Conservation (phyloP, 1,140 invertebrate species). For the Aphis gossypii region DNA sequence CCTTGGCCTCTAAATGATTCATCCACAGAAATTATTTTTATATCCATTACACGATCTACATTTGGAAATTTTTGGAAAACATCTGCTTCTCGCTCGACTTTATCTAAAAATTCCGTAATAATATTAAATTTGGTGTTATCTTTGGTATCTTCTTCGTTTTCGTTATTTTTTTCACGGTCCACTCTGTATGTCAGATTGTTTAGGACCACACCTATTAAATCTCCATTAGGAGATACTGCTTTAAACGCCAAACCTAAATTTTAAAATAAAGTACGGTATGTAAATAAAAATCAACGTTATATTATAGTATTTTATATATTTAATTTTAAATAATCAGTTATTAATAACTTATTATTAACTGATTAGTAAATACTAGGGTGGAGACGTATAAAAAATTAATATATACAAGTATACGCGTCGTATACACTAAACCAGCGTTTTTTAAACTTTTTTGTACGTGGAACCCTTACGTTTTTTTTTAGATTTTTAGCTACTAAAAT, state of each 20-base stretch:
- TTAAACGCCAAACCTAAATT: conserved; percentile 69
- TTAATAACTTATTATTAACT: neutral
- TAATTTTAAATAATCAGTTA: neutral
- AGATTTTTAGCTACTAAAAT: neutral
- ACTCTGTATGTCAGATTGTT: conserved; percentile 63
- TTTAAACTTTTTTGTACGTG: no score
- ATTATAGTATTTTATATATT: neutral
- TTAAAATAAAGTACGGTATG: neutral
- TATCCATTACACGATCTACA: conserved; percentile 68
- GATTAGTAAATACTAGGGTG: neutral
- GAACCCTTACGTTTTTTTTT: no score
- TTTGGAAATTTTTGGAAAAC: conserved; percentile 69
- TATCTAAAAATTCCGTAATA: conserved; percentile 70
- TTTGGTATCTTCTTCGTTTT: conserved; percentile 45
- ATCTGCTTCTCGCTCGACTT: conserved; percentile 68
- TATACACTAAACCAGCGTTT: no score
- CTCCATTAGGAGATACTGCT: conserved; percentile 69
- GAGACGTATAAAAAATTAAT: neutral
- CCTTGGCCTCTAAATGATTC: conserved; percentile 71
- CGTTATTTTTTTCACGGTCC: conserved; percentile 5
- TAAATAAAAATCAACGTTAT: neutral
- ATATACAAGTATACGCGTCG: neutral
- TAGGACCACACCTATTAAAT: conserved; percentile 70
- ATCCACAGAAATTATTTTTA: conserved; percentile 74
- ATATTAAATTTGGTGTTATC: conserved; percentile 64